Base-by-base conservation (phyloP, 2,888 invertebrate genomes). In the Hydraecia micacea region DNA sequence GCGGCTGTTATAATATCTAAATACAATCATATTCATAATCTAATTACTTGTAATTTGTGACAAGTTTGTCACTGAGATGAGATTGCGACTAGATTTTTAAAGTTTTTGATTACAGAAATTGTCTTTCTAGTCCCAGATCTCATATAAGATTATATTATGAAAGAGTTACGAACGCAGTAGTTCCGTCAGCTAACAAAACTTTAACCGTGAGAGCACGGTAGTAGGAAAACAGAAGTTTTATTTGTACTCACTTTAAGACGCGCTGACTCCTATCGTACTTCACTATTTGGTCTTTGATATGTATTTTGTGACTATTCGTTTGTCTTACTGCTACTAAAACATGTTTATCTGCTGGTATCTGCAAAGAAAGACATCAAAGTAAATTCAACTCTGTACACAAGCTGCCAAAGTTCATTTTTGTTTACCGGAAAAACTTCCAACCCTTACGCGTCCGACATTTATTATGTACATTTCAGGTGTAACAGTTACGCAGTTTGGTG, bases 221-320 rank as follows among this genome's bases (percentile, higher is more conserved):
- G 55, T 55, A 73, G 63, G 58, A 68, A 77, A 69, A 32, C 73
- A 42, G 8, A 84, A 73, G 62, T 79, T 84, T 69, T 69, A 77
- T 72, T 42, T 73, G 11, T 89, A 96, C 97, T 97, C 93, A 98
- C 98, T 98, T 98, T 86, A 98, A 97, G 87, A 98, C 98, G 82
- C 98, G 97, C 92, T 98, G 98, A 93, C 98, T 98, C 88, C 98
- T 97, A 92, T 98, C 98, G 93, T 98, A 98, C 92, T 98, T 98
- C 88, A 98, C 97, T 91, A 97, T 97, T 95, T 98, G 98, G 94
- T 98, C 98, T 96, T 98, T 98, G 97, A 98, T 98, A 97, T 98
- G 98, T 95, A 98, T 97, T 95, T 98, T 98, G 94, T 98, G 98
- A 94, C 98, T 98, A 95, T 98, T 98, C 73, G 98, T 97, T 93